phyloP scores from a whole-genome alignment of 2,888 invertebrate species.

The Catocala nupta region DNA sequence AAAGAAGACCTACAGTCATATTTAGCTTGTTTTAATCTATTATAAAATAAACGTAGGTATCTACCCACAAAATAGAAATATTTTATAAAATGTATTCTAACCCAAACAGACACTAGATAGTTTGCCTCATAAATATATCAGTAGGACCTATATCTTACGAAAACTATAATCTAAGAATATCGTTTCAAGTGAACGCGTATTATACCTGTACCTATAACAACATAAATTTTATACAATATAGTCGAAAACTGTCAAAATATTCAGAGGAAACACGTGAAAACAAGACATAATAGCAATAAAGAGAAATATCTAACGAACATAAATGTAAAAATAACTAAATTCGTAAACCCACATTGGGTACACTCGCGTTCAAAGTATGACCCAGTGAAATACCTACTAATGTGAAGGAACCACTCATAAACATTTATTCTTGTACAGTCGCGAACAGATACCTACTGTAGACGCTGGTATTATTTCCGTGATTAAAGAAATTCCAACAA shows the following conservation, averaged over 20 bases:
- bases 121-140: constrained; percentile 38
- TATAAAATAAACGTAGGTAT: constrained; percentile 28
- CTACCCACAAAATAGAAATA: constrained; percentile 18
- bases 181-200: constrained; percentile 11
- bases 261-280: constrained; percentile 14
- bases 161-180: constrained; percentile 24
- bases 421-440: constrained; percentile 56
- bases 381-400: constrained; percentile 38
- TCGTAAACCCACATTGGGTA: constrained; percentile 28
- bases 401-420: constrained; percentile 49
- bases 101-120: constrained; percentile 15
- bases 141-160: constrained; percentile 18
- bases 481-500: constrained; percentile 25
- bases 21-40: constrained; percentile 22
- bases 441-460: constrained; percentile 34
- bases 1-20: constrained; percentile 19
- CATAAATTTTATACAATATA: constrained; percentile 9
- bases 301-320: constrained; percentile 15
- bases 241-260: constrained; percentile 13
- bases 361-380: constrained; percentile 37
- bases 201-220: constrained; percentile 6
- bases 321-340: constrained; percentile 27
- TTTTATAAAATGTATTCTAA: constrained; percentile 23
- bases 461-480: constrained; percentile 25
- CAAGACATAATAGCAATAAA: constrained; percentile 17